Conservation (phyloP, 2,113 vertebrate genomes). For the Antennarius striatus region DNA sequence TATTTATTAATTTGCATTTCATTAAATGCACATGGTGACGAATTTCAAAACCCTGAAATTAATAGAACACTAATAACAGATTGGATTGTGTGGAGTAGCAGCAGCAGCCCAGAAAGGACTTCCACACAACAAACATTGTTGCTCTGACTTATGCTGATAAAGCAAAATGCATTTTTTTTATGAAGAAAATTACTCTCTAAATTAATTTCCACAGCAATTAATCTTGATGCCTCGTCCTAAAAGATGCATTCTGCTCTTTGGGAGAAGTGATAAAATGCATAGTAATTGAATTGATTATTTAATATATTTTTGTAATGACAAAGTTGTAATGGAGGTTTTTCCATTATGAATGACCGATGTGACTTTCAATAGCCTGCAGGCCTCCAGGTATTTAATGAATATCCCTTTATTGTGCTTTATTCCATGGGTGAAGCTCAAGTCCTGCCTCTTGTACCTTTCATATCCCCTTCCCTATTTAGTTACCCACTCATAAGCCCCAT, state of each 20-base stretch:
- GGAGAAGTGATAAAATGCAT: constrained; percentile 73
- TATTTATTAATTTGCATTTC: constrained; percentile 22
- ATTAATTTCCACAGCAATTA: constrained; percentile 77
- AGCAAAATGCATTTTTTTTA: constrained; percentile 69
- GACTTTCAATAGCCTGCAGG: constrained; percentile 56
- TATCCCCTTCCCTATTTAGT: constrained; percentile 24
- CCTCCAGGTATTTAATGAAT: constrained; percentile 66
- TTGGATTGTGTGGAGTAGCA: constrained; percentile 39
- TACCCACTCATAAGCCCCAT: constrained; percentile 38
- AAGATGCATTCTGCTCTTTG: constrained; percentile 61
- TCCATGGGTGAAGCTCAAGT: constrained; percentile 52
- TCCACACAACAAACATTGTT: constrained; percentile 38
- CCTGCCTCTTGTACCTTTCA: constrained; percentile 45
- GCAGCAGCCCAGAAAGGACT: constrained; percentile 21
- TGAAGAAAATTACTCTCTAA: constrained; percentile 68
- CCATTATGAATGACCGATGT: constrained; percentile 54
- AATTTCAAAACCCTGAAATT: constrained; percentile 56
- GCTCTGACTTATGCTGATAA: constrained; percentile 69
- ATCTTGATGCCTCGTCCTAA: constrained; percentile 70
- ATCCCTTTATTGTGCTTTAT: constrained; percentile 66
- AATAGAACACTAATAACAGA: constrained; percentile 52
- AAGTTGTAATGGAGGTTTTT: constrained; percentile 56
- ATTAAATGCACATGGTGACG: constrained; percentile 37
- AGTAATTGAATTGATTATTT: constrained; percentile 78
- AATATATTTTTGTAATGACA: constrained; percentile 69